Conservation (phyloP, 2,888 invertebrate genomes). For the Acanthacorydalis orientalis region DNA sequence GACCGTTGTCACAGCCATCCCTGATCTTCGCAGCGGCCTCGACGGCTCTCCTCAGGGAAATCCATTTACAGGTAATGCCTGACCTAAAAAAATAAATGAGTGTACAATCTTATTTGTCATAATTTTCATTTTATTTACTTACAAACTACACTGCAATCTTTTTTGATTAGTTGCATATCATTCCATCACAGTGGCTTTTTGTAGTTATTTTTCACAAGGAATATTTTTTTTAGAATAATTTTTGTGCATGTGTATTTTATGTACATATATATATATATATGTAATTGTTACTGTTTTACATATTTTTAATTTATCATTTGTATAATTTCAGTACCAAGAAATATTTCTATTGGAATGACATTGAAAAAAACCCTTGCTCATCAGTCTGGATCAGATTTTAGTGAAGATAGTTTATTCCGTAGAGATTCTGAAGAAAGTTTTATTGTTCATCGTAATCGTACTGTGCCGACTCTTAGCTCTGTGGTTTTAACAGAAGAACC, state of each 20-base stretch:
- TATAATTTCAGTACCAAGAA: slow-evolving; percentile 28
- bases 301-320: no score
- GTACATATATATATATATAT: neutral
- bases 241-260: neutral
- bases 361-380: slow-evolving; percentile 24
- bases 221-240: no score
- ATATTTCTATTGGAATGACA: slow-evolving; percentile 30
- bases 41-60: slow-evolving; percentile 28
- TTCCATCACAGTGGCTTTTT: no score
- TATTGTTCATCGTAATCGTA: slow-evolving; percentile 64
- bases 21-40: slow-evolving; percentile 64
- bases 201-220: no score
- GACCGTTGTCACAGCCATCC: slow-evolving; percentile 68
- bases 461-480: slow-evolving; percentile 62
- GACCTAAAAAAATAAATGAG: neutral
- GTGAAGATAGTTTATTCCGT: slow-evolving; percentile 23
- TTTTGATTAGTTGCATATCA: no score
- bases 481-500: slow-evolving; percentile 36
- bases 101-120: neutral
- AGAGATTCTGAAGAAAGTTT: slow-evolving; percentile 45
- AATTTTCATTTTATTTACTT: neutral
- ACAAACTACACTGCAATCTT: neutral
- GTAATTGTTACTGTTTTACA: no score
- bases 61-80: slow-evolving; percentile 32
- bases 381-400: slow-evolving; percentile 23